A percentile compares a stretch with the other conserved stretches of the same genome.
These are phyloP conservation scores for Heliconius hewitsoni DNA, from an alignment of 1,140 invertebrate genomes.

Conservation along the genomic window DNA sequence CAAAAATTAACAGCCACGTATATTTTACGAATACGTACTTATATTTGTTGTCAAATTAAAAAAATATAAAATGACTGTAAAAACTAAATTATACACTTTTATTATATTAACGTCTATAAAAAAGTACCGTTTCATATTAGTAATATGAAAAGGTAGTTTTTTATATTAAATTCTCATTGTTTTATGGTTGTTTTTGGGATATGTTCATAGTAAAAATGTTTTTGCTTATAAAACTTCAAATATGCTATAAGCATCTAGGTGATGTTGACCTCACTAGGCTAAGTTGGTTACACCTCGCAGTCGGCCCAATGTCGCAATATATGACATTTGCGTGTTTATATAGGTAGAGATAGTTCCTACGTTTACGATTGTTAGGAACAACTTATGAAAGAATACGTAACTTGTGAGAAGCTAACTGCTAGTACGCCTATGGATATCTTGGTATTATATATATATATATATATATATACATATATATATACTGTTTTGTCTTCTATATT, in stretches of 20 bases:
- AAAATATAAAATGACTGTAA: not conserved
- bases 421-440: not conserved
- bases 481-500: too few relatives aligned
- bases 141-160: too few relatives aligned
- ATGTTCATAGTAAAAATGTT: too few relatives aligned
- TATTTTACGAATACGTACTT: not conserved
- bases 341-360: constrained; percentile 28
- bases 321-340: constrained; percentile 43
- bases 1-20: constrained; percentile 47
- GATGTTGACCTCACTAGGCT: constrained; percentile 37
- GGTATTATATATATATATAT: not conserved
- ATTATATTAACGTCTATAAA: too few relatives aligned
- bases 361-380: constrained; percentile 31
- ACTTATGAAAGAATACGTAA: constrained; percentile 29
- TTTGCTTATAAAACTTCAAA: constrained; percentile 22
- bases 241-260: constrained; percentile 27
- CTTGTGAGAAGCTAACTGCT: not conserved
- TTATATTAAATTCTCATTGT: too few relatives aligned
- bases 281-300: constrained; percentile 31
- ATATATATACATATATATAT: too few relatives aligned
- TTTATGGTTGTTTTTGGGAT: too few relatives aligned
- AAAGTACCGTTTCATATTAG: too few relatives aligned
- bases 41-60: not conserved
- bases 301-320: constrained; percentile 33
- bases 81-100: not conserved